Percentiles rank a stretch among this genome's conserved stretches.
Conservation (phyloP, 2,888 invertebrate species). For the Auanema freiburgensis region DNA sequence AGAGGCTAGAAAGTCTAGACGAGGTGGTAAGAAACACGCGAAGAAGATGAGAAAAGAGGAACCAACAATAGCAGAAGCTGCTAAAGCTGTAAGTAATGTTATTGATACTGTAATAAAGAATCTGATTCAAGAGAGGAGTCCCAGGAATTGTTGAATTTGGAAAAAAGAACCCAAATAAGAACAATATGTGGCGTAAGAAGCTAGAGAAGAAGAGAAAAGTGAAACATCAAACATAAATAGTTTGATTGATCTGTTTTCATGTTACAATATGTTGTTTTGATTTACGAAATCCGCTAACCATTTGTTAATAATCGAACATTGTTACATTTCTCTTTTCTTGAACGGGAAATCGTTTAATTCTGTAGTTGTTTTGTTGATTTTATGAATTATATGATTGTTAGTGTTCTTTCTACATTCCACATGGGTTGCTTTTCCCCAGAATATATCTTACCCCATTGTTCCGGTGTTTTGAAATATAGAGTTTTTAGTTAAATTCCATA, state of each 20-base stretch:
- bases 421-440: too few relatives aligned
- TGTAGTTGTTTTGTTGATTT: constrained; percentile 1
- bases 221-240: constrained; percentile 51
- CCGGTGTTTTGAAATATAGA: neutral
- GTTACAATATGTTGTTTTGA: constrained; percentile 6
- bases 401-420: neutral
- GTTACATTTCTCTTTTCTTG: neutral
- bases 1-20: constrained; percentile 10
- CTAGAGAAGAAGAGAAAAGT: constrained; percentile 56
- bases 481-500: too few relatives aligned
- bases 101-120: neutral
- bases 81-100: constrained; percentile 6
- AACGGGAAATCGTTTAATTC: too few relatives aligned
- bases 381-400: neutral
- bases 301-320: neutral
- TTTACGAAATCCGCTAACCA: neutral
- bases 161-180: constrained; percentile 31
- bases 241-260: constrained; percentile 21
- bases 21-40: constrained; percentile 46
- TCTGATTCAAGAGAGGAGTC: neutral
- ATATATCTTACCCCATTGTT: constrained; percentile 1
- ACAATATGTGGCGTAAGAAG: constrained; percentile 61
- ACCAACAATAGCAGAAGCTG: constrained; percentile 25
- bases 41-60: constrained; percentile 24
- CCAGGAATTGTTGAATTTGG: constrained; percentile 46